Conservation (phyloP, 1,140 invertebrate genomes). For the Cecropterus lyciades region DNA sequence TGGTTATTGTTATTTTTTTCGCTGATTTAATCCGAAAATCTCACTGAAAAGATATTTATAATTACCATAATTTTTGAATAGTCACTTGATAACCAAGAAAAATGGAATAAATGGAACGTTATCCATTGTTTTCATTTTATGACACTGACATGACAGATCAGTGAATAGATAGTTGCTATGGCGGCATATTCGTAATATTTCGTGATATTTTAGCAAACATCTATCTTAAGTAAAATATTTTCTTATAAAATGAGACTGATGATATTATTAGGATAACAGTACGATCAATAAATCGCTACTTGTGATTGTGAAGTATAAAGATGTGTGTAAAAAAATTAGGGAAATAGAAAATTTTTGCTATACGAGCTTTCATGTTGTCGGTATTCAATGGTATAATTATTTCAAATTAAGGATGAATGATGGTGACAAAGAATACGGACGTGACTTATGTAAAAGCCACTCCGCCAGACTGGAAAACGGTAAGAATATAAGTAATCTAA, state of each 20-base stretch:
- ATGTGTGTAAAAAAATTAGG: not conserved
- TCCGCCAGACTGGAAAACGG: slow-evolving; percentile 47
- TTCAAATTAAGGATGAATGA: slow-evolving; percentile 45
- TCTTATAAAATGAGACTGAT: not conserved
- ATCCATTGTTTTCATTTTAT: too few species aligned
- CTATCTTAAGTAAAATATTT: not conserved
- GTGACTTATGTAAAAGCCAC: slow-evolving; percentile 54
- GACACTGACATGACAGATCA: too few species aligned
- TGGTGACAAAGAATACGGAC: slow-evolving; percentile 41
- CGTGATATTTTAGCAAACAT: not conserved
- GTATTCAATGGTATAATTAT: not conserved
- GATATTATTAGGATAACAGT: not conserved
- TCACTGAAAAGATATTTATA: too few species aligned
- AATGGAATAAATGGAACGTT: too few species aligned
- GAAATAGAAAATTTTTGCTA: not conserved
- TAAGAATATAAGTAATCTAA: not conserved
- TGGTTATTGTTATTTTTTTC: too few species aligned
- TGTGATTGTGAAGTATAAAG: not conserved
- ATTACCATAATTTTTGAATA: too few species aligned
- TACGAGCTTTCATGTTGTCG: too few species aligned
- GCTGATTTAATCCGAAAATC: too few species aligned
- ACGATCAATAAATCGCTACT: not conserved
- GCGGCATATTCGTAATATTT: slow-evolving; percentile 57
- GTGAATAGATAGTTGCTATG: slow-evolving; percentile 55
- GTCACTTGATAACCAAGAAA: too few species aligned